Conservation (phyloP, 2,888 invertebrate species). For the Ophraella communa region DNA sequence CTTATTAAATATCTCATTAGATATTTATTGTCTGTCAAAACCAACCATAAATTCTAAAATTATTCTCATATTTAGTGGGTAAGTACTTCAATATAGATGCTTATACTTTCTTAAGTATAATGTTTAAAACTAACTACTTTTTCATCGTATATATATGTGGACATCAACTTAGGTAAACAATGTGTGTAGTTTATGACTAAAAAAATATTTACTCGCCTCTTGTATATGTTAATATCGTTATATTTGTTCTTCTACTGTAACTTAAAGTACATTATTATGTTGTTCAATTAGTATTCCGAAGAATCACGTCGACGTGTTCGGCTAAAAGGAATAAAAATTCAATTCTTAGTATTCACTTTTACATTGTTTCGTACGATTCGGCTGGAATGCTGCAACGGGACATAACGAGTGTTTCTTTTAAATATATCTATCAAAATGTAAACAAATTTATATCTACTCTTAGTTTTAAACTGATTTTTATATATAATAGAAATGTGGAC, state of each 20-base stretch:
- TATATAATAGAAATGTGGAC: too few species aligned
- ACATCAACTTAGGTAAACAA: conserved; percentile 1
- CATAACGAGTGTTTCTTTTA: background rate
- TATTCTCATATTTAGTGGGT: background rate
- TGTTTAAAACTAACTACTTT: conserved; percentile 3
- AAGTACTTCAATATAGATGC: background rate
- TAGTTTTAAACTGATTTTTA: too few species aligned
- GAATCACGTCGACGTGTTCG: conserved; percentile 2
- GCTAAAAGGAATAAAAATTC: background rate
- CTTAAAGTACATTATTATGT: conserved; percentile 22
- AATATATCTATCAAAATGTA: too few species aligned
- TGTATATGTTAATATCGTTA: conserved; percentile 11
- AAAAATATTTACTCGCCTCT: conserved; percentile 23
- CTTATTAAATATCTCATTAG: too few species aligned
- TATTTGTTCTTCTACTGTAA: conserved; percentile 20
- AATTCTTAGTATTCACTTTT: background rate
- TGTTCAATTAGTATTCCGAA: conserved; percentile 17
- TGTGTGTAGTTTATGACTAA: background rate
- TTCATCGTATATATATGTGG: background rate
- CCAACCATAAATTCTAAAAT: background rate
- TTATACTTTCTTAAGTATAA: background rate
- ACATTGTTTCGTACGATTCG: background rate
- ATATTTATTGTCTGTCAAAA: background rate
- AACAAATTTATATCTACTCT: too few species aligned
- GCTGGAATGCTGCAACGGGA: background rate